Conservation (phyloP, 2,888 invertebrate species). For the Gisinianus flammeolus region DNA sequence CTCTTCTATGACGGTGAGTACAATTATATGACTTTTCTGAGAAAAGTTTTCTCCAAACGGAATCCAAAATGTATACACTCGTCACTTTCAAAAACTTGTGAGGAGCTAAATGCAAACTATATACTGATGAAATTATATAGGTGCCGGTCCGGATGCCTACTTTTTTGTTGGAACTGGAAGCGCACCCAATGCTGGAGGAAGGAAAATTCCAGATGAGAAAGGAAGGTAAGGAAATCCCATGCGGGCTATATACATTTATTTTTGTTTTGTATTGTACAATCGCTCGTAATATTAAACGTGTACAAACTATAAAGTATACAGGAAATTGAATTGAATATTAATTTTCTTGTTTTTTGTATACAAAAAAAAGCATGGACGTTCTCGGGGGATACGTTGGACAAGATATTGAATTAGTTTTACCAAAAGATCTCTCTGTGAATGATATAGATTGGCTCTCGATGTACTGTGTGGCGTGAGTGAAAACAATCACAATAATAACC, state of each 20-base stretch:
- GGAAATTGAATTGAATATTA: background rate
- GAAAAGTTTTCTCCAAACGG: too few species aligned
- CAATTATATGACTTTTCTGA: too few species aligned
- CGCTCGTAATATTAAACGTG: background rate
- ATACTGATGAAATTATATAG: slow-evolving; percentile 61
- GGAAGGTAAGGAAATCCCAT: slow-evolving; percentile 67
- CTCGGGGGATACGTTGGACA: slow-evolving; percentile 86
- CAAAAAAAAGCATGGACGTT: slow-evolving; percentile 69
- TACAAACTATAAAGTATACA: background rate
- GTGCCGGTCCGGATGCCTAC: slow-evolving; percentile 88
- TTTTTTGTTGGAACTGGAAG: slow-evolving; percentile 92
- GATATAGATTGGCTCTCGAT: slow-evolving; percentile 90
- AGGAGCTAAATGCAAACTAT: background rate
- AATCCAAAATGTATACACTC: too few species aligned
- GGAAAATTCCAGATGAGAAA: slow-evolving; percentile 87
- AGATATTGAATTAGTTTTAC: slow-evolving; percentile 87
- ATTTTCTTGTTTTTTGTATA: background rate
- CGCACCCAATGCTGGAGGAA: slow-evolving; percentile 79
- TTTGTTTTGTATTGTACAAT: background rate
- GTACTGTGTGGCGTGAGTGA: slow-evolving; percentile 73
- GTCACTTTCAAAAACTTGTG: too few species aligned
- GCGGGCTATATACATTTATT: background rate
- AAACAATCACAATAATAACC: background rate
- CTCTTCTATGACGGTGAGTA: slow-evolving; percentile 89
- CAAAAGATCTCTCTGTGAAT: slow-evolving; percentile 81